Percentiles rank a stretch among this genome's conserved stretches.
Evolutionary conservation across 2,113 vertebrate genomes (phyloP).

Genomic region (Mustela lutreola): DNA sequence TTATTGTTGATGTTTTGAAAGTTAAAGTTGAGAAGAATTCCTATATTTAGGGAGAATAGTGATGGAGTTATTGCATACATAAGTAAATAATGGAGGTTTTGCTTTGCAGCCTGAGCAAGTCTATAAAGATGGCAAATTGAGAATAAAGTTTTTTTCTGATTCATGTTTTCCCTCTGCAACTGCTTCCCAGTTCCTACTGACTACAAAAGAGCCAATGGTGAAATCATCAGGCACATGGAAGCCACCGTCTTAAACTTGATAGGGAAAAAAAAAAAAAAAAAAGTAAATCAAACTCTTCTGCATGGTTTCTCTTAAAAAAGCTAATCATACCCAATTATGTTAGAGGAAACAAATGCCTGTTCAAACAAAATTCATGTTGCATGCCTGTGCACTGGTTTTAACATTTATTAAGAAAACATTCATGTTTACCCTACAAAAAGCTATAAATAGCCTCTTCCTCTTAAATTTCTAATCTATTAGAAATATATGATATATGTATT

Average conservation of each 20-base stretch:
- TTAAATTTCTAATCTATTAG: neutral
- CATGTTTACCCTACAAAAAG: neutral
- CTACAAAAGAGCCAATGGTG: neutral
- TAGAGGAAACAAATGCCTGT: neutral
- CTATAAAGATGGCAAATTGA: neutral
- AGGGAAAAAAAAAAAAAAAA: neutral
- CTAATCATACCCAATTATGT: neutral
- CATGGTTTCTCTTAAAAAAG: neutral
- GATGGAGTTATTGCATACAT: neutral
- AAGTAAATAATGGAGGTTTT: neutral
- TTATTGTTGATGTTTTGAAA: conserved; percentile 38
- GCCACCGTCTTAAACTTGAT: neutral
- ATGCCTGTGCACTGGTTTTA: neutral
- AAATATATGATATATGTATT: too few relatives aligned
- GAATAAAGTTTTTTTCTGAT: neutral
- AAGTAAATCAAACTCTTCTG: neutral
- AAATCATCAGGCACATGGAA: neutral
- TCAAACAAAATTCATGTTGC: neutral
- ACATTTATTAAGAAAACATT: neutral
- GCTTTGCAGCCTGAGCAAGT: neutral
- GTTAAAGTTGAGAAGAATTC: neutral
- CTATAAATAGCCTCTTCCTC: neutral
- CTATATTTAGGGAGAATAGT: neutral
- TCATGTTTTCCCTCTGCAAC: neutral
- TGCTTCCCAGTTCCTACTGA: neutral